These are phyloP conservation scores for Austrofundulus limnaeus DNA, from an alignment of 2,113 vertebrate genomes.

Conservation along the genomic window DNA sequence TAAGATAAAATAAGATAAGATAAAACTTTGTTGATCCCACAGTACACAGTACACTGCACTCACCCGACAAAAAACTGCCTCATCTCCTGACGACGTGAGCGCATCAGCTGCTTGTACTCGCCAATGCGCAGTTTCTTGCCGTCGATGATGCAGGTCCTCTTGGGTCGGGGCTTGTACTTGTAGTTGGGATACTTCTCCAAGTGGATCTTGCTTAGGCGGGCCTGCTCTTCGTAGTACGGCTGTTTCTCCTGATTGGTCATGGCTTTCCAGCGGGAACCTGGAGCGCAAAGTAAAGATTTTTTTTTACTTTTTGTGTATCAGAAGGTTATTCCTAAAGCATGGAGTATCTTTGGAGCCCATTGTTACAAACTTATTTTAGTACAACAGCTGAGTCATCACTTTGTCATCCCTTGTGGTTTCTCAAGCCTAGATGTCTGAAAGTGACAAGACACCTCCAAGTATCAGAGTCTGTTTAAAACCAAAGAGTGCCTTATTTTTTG, in stretches of 20 bases:
- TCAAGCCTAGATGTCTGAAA: slow-evolving; percentile 4
- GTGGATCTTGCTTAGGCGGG: slow-evolving; percentile 96
- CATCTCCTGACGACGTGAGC: slow-evolving; percentile 98
- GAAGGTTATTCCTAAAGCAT: not conserved
- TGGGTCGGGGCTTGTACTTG: slow-evolving; percentile 98
- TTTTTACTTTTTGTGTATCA: not conserved
- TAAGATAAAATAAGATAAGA: too few species aligned
- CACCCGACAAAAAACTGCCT: slow-evolving; percentile 98
- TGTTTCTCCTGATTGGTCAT: slow-evolving; percentile 99
- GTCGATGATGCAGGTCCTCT: slow-evolving; percentile 98
- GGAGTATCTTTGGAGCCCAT: not conserved
- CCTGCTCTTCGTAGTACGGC: slow-evolving; percentile 98
- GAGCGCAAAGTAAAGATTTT: not conserved
- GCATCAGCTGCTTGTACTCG: slow-evolving; percentile 98
- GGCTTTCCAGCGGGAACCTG: slow-evolving; percentile 97
- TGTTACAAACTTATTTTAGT: not conserved
- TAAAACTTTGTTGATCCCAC: too few species aligned
- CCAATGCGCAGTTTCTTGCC: slow-evolving; percentile 97
- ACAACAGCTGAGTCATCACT: not conserved
- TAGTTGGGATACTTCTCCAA: slow-evolving; percentile 99
- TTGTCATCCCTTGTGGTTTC: not conserved
- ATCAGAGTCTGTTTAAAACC: slow-evolving; percentile 34
- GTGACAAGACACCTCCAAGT: slow-evolving; percentile 18
- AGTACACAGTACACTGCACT: too few species aligned
- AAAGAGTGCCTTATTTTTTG: slow-evolving; percentile 33